Base-by-base conservation (phyloP, 2,888 invertebrate genomes). In the Drosophila aldrichi region DNA sequence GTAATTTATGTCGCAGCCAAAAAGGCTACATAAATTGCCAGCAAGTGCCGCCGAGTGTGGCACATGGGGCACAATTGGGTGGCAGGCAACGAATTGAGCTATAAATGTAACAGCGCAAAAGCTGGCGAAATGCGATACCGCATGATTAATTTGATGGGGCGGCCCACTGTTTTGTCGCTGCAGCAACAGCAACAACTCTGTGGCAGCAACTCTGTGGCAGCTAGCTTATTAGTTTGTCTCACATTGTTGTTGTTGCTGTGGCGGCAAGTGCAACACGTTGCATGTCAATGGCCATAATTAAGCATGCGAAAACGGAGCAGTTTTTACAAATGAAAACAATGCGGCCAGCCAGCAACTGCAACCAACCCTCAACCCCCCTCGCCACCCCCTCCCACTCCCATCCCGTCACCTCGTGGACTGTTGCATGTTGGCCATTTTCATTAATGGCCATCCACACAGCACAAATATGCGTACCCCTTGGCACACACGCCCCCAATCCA, bases 211-310 rank as follows among this genome's bases (percentile, higher is more conserved):
- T 12, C 64, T 58, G 61, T 29, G 48, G 40, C 49, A 67, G 70
- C 49, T 78, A 48, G 77, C 82, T 80, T 83, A 88, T 83, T 88
- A 86, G 82, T 88, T 82, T 59, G 79, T 70, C 85, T 72, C 77
- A 66, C 68, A 62, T 64, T 55, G 77, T 32, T 5, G 25, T 7
- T 29, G 29, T 29, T 1, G 9, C 70, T 48, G n/a, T 48, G 72
- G 62, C 72, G 63, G 51, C 62, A 43, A 36, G 44, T 70, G 88
- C 84, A 84, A 87, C 84, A 86, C 76, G 87, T 88, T 90, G 88
- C 90, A 90, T 89, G 88, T 90, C 88, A 90, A 90, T 90, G 82
- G 80, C 82, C 84, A 90, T 88, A 88, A 90, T 88, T 88, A 90
- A 86, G 82, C 87, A 82, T 90, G 90, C 89, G 89, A 88, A 87